phyloP scores from a whole-genome alignment of 2,888 invertebrate species.

The Ecdyonurus torrentis region DNA sequence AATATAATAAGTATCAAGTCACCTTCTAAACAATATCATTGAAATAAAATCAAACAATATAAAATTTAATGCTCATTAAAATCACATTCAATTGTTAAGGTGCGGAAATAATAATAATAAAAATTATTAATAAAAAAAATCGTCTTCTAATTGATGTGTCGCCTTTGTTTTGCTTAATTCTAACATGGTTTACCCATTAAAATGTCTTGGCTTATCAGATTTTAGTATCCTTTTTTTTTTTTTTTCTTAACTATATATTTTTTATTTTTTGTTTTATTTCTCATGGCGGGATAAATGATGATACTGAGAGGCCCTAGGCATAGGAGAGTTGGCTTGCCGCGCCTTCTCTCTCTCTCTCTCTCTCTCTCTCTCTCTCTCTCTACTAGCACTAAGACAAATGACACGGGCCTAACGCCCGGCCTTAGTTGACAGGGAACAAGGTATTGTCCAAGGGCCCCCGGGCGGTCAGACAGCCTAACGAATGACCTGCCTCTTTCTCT shows the following conservation, averaged over 20 bases:
- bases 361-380: background rate
- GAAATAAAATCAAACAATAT: too few species aligned
- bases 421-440: slow-evolving; percentile 15
- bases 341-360: background rate
- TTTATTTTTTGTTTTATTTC: background rate
- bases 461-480: slow-evolving; percentile 12
- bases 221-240: slow-evolving; percentile 12
- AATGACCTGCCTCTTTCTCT: slow-evolving; percentile 7
- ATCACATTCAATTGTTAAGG: background rate
- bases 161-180: slow-evolving; percentile 51
- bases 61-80: background rate
- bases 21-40: too few species aligned
- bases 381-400: slow-evolving; percentile 10
- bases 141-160: slow-evolving; percentile 43
- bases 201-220: slow-evolving; percentile 39
- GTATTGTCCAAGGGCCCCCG: slow-evolving; percentile 15
- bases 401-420: slow-evolving; percentile 10
- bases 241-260: background rate
- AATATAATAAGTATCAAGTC: too few species aligned
- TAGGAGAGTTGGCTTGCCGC: background rate
- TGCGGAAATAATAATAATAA: background rate
- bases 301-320: slow-evolving; percentile 7
- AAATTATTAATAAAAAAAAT: background rate
- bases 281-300: slow-evolving; percentile 14
- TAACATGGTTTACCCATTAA: slow-evolving; percentile 54